Conservation (phyloP, 2,888 invertebrate species). For the Pasiphila rectangulata region DNA sequence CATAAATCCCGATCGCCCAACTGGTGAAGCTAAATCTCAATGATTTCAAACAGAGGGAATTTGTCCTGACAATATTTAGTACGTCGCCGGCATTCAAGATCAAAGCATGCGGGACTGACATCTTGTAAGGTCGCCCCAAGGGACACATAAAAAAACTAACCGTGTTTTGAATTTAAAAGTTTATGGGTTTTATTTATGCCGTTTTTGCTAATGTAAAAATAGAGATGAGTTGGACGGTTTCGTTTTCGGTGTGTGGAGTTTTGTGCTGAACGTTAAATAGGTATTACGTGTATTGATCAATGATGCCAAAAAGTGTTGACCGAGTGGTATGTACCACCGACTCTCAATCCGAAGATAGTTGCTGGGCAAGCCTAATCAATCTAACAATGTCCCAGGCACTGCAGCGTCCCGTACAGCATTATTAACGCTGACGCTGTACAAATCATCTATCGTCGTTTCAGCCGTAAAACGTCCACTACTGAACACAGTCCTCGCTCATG, state of each 20-base stretch:
- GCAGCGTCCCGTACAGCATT: too few relatives aligned
- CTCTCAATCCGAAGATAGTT: too few relatives aligned
- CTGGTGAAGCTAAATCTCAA: slow-evolving; percentile 48
- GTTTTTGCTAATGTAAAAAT: slow-evolving; percentile 33
- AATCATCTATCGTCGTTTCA: too few relatives aligned
- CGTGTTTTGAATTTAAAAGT: slow-evolving; percentile 74
- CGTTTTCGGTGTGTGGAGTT: neutral
- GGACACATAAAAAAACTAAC: slow-evolving; percentile 57
- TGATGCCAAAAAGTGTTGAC: too few relatives aligned
- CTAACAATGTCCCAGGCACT: too few relatives aligned
- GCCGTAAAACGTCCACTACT: too few relatives aligned
- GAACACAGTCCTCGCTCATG: too few relatives aligned
- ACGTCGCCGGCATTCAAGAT: slow-evolving; percentile 52
- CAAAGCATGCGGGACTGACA: slow-evolving; percentile 53
- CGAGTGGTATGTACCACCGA: too few relatives aligned
- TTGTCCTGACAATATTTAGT: slow-evolving; percentile 76
- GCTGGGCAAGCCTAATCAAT: too few relatives aligned
- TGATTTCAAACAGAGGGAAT: slow-evolving; percentile 74
- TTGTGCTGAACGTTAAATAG: too few relatives aligned
- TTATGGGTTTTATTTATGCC: slow-evolving; percentile 45
- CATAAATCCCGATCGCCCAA: slow-evolving; percentile 67
- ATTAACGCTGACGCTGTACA: too few relatives aligned
- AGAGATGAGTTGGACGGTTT: neutral
- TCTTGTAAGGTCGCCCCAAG: slow-evolving; percentile 65
- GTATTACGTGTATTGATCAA: too few relatives aligned